Percentiles rank a stretch among this genome's conserved stretches.
phyloP scores from a whole-genome alignment of 2,888 invertebrate genomes.

The Sceliomorpha sp. region DNA sequence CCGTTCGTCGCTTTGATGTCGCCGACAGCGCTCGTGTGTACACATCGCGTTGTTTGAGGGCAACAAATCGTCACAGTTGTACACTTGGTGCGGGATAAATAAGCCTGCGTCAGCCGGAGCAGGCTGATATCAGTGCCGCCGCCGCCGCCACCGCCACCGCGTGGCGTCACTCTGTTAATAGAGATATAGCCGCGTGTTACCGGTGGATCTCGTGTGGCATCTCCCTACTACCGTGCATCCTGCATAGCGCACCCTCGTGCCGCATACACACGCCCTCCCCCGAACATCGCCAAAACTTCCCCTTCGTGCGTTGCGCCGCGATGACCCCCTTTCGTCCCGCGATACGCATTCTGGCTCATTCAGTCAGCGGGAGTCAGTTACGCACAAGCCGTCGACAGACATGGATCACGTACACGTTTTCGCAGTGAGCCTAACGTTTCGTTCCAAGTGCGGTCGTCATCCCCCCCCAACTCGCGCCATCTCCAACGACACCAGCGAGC shows the following conservation, averaged over 20 bases:
- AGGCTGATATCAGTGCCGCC: constrained; percentile 66
- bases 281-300: constrained; percentile 75
- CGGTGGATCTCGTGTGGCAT: constrained; percentile 61
- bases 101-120: constrained; percentile 68
- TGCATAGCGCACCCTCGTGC: constrained; percentile 59
- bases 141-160: constrained; percentile 67
- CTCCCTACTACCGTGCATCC: constrained; percentile 55
- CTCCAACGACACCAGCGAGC: too few relatives aligned
- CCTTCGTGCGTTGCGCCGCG: constrained; percentile 77
- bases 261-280: constrained; percentile 75
- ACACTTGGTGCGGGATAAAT: constrained; percentile 62
- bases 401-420: constrained; percentile 57
- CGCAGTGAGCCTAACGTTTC: background rate
- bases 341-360: constrained; percentile 76
- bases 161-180: constrained; percentile 76
- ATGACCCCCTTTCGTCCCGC: constrained; percentile 76
- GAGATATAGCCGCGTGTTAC: constrained; percentile 77
- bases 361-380: constrained; percentile 78
- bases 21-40: constrained; percentile 60
- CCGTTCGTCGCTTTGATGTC: constrained; percentile 61
- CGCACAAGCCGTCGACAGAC: constrained; percentile 77
- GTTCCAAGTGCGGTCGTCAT: constrained; percentile 1
- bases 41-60: constrained; percentile 62
- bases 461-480: constrained; percentile 25
- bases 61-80: constrained; percentile 64